These are phyloP conservation scores for Ploceus nigricollis DNA, from an alignment of 2,113 vertebrate species.

Conservation along the genomic window DNA sequence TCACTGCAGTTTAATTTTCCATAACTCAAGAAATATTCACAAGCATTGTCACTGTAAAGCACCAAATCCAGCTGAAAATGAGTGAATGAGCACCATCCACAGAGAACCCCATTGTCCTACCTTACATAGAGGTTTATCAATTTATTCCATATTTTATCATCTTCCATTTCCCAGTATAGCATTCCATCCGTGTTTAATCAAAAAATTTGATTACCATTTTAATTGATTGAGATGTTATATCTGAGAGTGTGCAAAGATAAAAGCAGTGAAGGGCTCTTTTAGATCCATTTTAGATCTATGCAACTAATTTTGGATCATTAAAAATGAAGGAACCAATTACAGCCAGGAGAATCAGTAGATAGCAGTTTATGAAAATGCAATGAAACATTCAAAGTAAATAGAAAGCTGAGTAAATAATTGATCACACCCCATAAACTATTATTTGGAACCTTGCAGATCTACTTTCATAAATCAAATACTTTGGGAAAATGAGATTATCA, in stretches of 20 bases:
- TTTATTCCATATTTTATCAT: background rate
- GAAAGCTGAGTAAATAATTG: background rate
- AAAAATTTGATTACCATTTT: conserved; percentile 37
- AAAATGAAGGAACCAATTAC: conserved; percentile 14
- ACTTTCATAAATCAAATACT: background rate
- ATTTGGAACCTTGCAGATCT: background rate
- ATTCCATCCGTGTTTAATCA: conserved; percentile 5
- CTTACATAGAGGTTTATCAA: background rate
- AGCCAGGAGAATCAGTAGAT: background rate
- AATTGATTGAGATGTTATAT: conserved; percentile 5
- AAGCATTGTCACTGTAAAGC: background rate
- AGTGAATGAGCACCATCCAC: background rate
- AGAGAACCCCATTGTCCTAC: background rate
- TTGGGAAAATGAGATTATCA: background rate
- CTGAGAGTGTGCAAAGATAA: background rate
- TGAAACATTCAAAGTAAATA: background rate
- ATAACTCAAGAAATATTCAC: conserved; percentile 4
- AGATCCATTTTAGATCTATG: background rate
- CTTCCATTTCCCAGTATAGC: background rate
- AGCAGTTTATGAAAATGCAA: background rate
- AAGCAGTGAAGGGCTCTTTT: conserved; percentile 7
- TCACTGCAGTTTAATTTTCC: conserved; percentile 16
- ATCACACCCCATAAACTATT: background rate
- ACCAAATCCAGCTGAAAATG: background rate
- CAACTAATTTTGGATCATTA: background rate